A percentile compares a stretch with the other conserved stretches of the same genome.
Evolutionary conservation across 1,140 invertebrate genomes (phyloP).

Genomic region (Meloidogyne floridensis): DNA sequence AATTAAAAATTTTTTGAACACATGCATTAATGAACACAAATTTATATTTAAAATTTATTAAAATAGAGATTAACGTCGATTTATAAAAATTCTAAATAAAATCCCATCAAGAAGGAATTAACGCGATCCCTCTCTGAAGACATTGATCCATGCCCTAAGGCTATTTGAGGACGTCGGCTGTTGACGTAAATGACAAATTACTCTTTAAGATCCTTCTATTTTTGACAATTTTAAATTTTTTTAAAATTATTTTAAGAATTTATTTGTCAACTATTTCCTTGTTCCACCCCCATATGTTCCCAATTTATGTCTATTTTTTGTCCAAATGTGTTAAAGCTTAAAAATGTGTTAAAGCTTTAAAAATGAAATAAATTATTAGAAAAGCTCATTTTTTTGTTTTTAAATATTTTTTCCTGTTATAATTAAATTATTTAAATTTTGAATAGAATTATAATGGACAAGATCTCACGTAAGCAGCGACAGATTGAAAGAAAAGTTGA

Average conservation of each 20-base stretch:
- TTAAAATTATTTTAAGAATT: not conserved
- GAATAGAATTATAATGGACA: not conserved
- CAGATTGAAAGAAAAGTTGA: conserved; percentile 1
- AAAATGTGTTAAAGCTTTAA: not conserved
- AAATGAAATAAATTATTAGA: not conserved
- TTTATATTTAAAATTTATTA: no score
- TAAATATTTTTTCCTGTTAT: not conserved
- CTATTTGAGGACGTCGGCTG: not conserved
- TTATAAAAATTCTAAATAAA: not conserved
- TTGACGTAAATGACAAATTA: not conserved
- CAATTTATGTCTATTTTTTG: not conserved
- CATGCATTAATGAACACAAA: not conserved
- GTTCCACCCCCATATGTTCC: not conserved
- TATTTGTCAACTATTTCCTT: not conserved
- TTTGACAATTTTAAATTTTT: not conserved
- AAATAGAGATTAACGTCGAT: not conserved
- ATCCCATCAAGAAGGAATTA: not conserved
- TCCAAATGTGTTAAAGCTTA: not conserved
- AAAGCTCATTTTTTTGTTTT: not conserved
- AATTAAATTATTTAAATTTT: not conserved
- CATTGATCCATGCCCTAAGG: not conserved
- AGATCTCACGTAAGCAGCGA: not conserved
- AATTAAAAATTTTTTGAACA: not conserved
- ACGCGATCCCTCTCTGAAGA: no score
- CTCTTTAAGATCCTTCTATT: not conserved